A percentile compares a stretch with the other conserved stretches of the same genome.
Conservation (phyloP, 1,140 invertebrate species). For the Drosophila willistoni region DNA sequence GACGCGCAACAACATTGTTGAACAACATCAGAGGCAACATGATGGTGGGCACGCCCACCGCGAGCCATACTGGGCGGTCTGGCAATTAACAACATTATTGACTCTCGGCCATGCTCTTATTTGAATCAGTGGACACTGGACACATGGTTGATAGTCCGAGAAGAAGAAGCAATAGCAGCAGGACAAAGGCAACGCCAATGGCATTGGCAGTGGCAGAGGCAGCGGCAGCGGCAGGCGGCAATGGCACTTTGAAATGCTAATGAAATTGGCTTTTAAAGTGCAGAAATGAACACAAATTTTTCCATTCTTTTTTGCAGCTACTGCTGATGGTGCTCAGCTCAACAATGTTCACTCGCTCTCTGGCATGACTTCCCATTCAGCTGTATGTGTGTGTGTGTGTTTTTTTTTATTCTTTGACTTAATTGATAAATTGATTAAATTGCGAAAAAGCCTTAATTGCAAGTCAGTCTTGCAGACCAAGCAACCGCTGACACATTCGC, state of each 20-base stretch:
- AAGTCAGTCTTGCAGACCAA: constrained; percentile 32
- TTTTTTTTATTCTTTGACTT: constrained; percentile 38
- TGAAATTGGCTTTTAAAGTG: constrained; percentile 78
- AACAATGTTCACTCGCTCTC: constrained; percentile 19
- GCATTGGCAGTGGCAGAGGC: not conserved
- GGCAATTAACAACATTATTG: constrained; percentile 81
- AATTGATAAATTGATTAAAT: constrained; percentile 82
- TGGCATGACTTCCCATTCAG: not conserved
- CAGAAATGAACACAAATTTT: constrained; percentile 23
- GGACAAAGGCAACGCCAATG: not conserved
- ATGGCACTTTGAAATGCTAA: constrained; percentile 78
- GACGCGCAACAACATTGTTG: constrained; percentile 66
- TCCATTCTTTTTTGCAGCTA: constrained; percentile 14
- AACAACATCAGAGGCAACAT: constrained; percentile 20
- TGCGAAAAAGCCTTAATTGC: constrained; percentile 71
- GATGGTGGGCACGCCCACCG: constrained; percentile 47
- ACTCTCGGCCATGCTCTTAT: constrained; percentile 25
- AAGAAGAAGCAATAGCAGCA: not conserved
- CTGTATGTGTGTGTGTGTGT: not conserved
- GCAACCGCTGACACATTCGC: constrained; percentile 28
- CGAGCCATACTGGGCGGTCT: constrained; percentile 28
- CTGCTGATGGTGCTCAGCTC: constrained; percentile 9
- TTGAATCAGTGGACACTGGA: not conserved
- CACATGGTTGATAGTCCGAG: not conserved
- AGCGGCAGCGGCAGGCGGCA: constrained; percentile 2